phyloP scores from a whole-genome alignment of 2,888 invertebrate genomes.

The Trichogramma dendrolimi region DNA sequence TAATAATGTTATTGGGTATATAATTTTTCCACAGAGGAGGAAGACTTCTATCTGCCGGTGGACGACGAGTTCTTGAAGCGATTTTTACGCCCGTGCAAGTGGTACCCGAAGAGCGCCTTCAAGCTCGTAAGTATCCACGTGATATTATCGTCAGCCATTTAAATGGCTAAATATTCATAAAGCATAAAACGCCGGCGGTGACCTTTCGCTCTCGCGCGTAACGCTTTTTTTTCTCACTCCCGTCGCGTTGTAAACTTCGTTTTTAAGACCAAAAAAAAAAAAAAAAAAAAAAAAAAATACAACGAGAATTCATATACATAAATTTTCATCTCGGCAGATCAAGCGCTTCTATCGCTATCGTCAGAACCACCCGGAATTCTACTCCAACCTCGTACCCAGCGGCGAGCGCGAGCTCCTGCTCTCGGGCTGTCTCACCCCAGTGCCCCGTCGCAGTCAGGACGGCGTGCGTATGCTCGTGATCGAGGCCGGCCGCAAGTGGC shows the following conservation, averaged over 20 bases:
- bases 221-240: too few relatives aligned
- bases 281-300: too few relatives aligned
- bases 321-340: conserved; percentile 55
- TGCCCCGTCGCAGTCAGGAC: conserved; percentile 65
- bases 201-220: too few relatives aligned
- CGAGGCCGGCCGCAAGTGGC: conserved; percentile 73
- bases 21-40: conserved; percentile 58
- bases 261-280: too few relatives aligned
- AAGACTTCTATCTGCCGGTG: conserved; percentile 60
- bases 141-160: background rate
- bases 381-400: conserved; percentile 61
- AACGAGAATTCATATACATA: background rate
- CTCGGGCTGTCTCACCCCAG: conserved; percentile 63
- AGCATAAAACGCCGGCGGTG: background rate
- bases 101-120: conserved; percentile 76
- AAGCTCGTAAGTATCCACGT: conserved; percentile 59
- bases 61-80: conserved; percentile 71
- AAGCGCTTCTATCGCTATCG: conserved; percentile 70
- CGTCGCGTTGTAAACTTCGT: too few relatives aligned
- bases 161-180: conserved; percentile 1
- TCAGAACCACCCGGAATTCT: conserved; percentile 61
- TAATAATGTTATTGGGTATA: background rate
- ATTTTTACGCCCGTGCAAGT: conserved; percentile 82
- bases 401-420: conserved; percentile 60
- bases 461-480: conserved; percentile 68